These are phyloP conservation scores for Aricia agestis DNA, from an alignment of 1,140 invertebrate species.

Conservation along the genomic window DNA sequence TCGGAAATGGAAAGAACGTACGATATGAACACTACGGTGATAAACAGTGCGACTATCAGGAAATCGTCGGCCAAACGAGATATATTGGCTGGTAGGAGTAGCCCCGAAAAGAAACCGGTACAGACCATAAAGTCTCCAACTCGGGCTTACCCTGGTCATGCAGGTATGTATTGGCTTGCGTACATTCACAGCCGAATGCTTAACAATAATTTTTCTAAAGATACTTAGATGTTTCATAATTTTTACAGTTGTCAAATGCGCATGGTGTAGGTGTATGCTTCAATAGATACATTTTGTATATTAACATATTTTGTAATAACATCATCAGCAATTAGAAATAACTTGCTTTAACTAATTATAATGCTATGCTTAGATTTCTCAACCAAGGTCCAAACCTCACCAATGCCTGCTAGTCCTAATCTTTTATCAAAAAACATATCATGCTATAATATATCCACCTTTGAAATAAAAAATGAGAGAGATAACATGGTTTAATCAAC, in stretches of 20 bases:
- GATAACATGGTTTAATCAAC: no score
- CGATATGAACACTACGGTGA: slow-evolving; percentile 51
- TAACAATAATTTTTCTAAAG: neutral
- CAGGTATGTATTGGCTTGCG: slow-evolving; percentile 29
- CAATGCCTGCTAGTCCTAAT: no score
- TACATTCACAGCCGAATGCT: neutral
- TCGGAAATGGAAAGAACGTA: slow-evolving; percentile 48
- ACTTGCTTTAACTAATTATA: neutral
- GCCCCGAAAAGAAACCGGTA: slow-evolving; percentile 49
- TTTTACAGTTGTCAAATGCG: neutral
- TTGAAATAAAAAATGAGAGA: no score
- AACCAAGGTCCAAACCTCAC: no score
- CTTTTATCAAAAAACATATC: no score
- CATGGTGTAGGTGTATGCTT: neutral
- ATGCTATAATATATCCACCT: no score
- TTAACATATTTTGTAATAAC: no score
- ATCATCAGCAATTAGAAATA: neutral
- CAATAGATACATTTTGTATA: neutral
- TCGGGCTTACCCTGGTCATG: slow-evolving; percentile 37
- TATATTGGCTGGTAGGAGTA: slow-evolving; percentile 45
- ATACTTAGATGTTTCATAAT: neutral
- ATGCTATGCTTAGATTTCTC: neutral
- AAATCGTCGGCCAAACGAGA: slow-evolving; percentile 51
- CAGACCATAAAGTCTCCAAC: slow-evolving; percentile 26
- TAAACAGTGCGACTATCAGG: slow-evolving; percentile 56